Percentiles rank a stretch among this genome's conserved stretches.
These are phyloP conservation scores for Geodia barretti DNA, from an alignment of 37 sponge, comb jelly and placozoan species.

Conservation along the genomic window DNA sequence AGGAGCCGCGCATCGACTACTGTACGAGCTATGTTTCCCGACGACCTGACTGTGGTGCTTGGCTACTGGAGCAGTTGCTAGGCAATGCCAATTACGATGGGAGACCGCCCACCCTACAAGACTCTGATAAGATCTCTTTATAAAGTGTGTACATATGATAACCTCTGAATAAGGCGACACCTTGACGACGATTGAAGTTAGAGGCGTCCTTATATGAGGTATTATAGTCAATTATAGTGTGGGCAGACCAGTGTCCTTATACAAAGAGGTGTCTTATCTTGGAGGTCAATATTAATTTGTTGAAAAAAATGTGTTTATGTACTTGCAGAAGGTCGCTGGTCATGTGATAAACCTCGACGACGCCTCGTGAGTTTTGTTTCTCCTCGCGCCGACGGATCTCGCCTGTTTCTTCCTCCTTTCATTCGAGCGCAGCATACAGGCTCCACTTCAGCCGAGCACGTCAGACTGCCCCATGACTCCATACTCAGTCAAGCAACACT, in stretches of 20 bases:
- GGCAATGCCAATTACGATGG: background rate
- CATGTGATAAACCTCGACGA: slow-evolving; percentile 46
- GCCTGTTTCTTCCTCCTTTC: slow-evolving; percentile 49
- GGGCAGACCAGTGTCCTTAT: no score
- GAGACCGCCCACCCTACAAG: background rate
- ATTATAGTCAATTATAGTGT: no score
- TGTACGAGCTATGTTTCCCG: slow-evolving; percentile 26
- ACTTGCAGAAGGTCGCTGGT: slow-evolving; percentile 12
- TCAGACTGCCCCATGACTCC: background rate
- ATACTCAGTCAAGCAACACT: no score
- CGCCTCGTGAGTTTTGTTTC: slow-evolving; percentile 44
- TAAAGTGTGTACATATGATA: slow-evolving; percentile 20
- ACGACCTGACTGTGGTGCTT: slow-evolving; percentile 21
- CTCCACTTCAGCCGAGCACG: slow-evolving; percentile 21
- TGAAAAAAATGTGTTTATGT: no score
- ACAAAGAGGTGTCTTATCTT: no score
- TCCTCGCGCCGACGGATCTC: slow-evolving; percentile 43
- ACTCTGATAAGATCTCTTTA: background rate
- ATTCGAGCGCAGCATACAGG: slow-evolving; percentile 46
- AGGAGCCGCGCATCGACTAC: slow-evolving; percentile 43
- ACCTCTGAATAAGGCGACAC: no score
- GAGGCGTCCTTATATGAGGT: no score
- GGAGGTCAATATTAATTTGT: no score
- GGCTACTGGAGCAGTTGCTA: slow-evolving; percentile 26
- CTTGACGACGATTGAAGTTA: no score